A percentile compares a stretch with the other conserved stretches of the same genome.
These are phyloP conservation scores for Crotalus adamanteus DNA, from an alignment of 2,797 vertebrate species.

Conservation along the genomic window DNA sequence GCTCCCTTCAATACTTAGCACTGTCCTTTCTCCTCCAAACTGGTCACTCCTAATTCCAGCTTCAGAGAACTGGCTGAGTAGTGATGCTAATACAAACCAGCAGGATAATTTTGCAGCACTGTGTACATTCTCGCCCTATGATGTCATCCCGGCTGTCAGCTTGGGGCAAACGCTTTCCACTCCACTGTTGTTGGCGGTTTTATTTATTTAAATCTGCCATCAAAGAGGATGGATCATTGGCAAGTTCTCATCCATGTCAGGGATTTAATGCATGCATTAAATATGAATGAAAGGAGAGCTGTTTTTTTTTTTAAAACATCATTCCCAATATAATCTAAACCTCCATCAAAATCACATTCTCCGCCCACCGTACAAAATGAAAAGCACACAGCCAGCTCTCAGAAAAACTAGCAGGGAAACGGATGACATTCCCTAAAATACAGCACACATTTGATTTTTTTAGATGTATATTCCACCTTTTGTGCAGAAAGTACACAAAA, in stretches of 20 bases:
- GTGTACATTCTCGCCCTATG: constrained; percentile 63
- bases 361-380: not conserved
- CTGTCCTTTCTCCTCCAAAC: constrained; percentile 34
- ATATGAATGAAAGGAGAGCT: not conserved
- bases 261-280: not conserved
- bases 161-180: not conserved
- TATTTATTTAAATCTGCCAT: constrained; percentile 24
- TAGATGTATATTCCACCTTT: not conserved
- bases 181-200: not conserved
- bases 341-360: not conserved
- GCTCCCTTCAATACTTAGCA: not conserved
- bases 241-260: not conserved
- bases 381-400: not conserved
- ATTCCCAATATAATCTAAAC: not conserved
- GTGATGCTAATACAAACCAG: constrained; percentile 65
- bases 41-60: constrained; percentile 34
- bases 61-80: constrained; percentile 42
- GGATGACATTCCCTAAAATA: not conserved
- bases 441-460: not conserved
- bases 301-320: not conserved
- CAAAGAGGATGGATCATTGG: constrained; percentile 4
- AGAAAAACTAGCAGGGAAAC: not conserved
- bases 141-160: constrained; percentile 56
- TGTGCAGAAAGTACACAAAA: not conserved
- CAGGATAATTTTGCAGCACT: constrained; percentile 41